These are phyloP conservation scores for Atherinosoma microstoma DNA, from an alignment of 2,797 vertebrate species.

Conservation along the genomic window DNA sequence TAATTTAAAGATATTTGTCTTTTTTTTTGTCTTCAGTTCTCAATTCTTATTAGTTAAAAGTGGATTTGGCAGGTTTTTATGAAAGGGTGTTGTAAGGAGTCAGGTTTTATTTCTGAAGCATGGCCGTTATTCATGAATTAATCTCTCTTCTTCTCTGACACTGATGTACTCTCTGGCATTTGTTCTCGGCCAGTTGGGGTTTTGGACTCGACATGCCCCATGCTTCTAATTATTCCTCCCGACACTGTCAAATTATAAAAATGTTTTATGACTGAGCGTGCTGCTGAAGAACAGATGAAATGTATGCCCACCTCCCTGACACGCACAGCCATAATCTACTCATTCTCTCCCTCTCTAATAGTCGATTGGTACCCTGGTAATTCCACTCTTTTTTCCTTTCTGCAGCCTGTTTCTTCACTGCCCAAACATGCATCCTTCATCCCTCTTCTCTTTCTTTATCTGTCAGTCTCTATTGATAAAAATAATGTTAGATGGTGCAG, in stretches of 20 bases:
- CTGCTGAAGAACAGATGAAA: conserved; percentile 36
- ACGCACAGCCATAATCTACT: conserved; percentile 17
- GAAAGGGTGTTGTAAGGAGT: conserved; percentile 31
- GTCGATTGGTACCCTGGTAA: conserved; percentile 23
- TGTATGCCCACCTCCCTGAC: conserved; percentile 12
- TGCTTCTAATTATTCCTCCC: conserved; percentile 60
- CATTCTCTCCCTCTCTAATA: conserved; percentile 3
- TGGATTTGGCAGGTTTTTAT: conserved; percentile 43
- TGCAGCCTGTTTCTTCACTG: conserved; percentile 1
- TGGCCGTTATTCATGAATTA: conserved; percentile 56
- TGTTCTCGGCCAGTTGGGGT: conserved; percentile 59
- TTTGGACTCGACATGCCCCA: conserved; percentile 47
- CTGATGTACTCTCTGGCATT: conserved; percentile 33
- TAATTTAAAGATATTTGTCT: background rate
- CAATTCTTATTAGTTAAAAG: conserved; percentile 10
- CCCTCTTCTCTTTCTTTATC: background rate
- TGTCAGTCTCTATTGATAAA: conserved; percentile 35
- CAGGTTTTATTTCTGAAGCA: conserved; percentile 50
- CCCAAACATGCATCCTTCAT: conserved; percentile 1
- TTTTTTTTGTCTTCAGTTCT: conserved; percentile 1
- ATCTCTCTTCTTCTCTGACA: conserved; percentile 57
- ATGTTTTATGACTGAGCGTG: conserved; percentile 42
- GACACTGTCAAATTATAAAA: conserved; percentile 43
- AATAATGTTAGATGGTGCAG: conserved; percentile 39
- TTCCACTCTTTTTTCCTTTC: conserved; percentile 22